A percentile compares a stretch with the other conserved stretches of the same genome.
phyloP scores from a whole-genome alignment of 2,113 vertebrate species.

The Cyanoderma ruficeps region DNA sequence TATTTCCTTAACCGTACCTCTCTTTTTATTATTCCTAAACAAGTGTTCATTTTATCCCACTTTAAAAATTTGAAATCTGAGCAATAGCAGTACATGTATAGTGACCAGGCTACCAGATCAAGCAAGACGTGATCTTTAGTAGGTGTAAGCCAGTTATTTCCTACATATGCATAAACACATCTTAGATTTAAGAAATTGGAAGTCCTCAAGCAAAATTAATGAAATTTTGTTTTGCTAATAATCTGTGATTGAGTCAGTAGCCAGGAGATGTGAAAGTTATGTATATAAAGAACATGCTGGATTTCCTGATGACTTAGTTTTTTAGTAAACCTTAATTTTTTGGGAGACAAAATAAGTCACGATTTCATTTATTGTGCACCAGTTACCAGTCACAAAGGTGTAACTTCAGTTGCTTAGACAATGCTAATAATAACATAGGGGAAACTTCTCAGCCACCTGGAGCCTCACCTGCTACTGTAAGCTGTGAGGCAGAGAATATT shows the following conservation, averaged over 20 bases:
- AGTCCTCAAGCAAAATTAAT: not conserved
- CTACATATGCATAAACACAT: not conserved
- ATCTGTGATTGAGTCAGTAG: not conserved
- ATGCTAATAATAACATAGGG: not conserved
- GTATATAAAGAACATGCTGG: rapidly evolving
- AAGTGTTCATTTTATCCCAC: not conserved
- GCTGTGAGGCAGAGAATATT: not conserved
- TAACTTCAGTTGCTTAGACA: not conserved
- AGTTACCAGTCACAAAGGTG: not conserved
- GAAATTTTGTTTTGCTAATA: not conserved
- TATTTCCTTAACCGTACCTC: rapidly evolving
- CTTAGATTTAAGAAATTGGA: not conserved
- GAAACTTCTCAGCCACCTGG: not conserved
- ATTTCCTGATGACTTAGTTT: not conserved
- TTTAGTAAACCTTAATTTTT: not conserved
- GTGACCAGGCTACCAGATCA: not conserved
- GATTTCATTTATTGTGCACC: not conserved
- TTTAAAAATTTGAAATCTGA: not conserved
- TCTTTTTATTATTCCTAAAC: not conserved
- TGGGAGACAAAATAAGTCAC: not conserved
- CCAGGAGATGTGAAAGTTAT: not conserved
- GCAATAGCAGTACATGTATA: not conserved
- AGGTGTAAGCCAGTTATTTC: not conserved
- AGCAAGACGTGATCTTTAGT: not conserved
- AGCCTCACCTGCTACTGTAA: not conserved